These are phyloP conservation scores for Acleris literana DNA, from an alignment of 2,888 invertebrate genomes.

Conservation along the genomic window DNA sequence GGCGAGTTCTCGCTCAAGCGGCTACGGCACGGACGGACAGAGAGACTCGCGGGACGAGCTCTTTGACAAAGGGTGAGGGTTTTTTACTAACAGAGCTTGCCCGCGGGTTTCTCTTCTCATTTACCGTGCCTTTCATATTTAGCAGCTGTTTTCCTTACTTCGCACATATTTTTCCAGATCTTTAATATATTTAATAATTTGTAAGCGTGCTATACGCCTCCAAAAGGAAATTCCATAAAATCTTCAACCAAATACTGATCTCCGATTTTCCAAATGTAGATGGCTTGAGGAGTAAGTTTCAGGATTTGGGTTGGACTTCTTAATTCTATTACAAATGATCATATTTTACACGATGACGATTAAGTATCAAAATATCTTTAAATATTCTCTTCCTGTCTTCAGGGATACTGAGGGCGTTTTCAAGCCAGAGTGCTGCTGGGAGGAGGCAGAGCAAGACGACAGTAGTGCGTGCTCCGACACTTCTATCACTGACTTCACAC, in stretches of 20 bases:
- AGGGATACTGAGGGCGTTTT: slow-evolving; percentile 39
- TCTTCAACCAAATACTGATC: too few relatives aligned
- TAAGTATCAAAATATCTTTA: too few relatives aligned
- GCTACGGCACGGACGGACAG: slow-evolving; percentile 72
- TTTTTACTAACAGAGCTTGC: slow-evolving; percentile 50
- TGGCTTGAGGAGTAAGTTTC: too few relatives aligned
- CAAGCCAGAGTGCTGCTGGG: slow-evolving; percentile 61
- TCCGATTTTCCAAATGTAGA: too few relatives aligned
- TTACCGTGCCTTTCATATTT: neutral
- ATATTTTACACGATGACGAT: too few relatives aligned
- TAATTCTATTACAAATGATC: too few relatives aligned
- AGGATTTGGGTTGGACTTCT: too few relatives aligned
- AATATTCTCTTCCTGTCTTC: neutral
- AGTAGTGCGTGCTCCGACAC: slow-evolving; percentile 77
- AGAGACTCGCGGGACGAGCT: slow-evolving; percentile 65
- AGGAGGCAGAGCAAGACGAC: slow-evolving; percentile 69
- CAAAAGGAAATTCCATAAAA: too few relatives aligned
- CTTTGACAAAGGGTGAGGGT: slow-evolving; percentile 69
- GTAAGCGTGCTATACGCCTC: too few relatives aligned
- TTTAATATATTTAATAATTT: too few relatives aligned
- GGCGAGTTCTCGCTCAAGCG: slow-evolving; percentile 75
- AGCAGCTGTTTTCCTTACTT: too few relatives aligned
- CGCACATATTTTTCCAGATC: too few relatives aligned
- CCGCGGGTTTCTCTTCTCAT: slow-evolving; percentile 8
- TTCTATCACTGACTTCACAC: slow-evolving; percentile 72